A percentile compares a stretch with the other conserved stretches of the same genome.
phyloP scores from a whole-genome alignment of 37 sponge, comb jelly and placozoan species.

The Mnemiopsis leidyi region DNA sequence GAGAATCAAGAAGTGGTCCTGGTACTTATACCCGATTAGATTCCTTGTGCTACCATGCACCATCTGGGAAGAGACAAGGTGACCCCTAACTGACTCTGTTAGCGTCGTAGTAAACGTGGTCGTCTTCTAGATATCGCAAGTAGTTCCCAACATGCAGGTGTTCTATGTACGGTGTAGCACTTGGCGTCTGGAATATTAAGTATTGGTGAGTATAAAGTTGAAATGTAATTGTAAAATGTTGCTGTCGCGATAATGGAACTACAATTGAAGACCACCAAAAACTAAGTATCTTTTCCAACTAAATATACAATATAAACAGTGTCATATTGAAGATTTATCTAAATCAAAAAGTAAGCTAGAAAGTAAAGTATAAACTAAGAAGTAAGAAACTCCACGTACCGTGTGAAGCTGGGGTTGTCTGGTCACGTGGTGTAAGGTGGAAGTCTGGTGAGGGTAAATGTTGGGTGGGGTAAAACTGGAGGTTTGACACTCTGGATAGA shows the following conservation, averaged over 20 bases:
- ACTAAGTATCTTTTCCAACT: too few relatives aligned
- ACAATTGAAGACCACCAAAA: too few relatives aligned
- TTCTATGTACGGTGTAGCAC: background rate
- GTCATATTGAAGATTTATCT: too few relatives aligned
- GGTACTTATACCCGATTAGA: background rate
- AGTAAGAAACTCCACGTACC: background rate
- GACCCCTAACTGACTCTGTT: constrained; percentile 29
- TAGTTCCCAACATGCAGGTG: constrained; percentile 48
- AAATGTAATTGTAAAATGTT: too few relatives aligned
- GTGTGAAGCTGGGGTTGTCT: background rate
- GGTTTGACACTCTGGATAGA: constrained; percentile 8
- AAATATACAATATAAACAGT: too few relatives aligned
- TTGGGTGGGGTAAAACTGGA: background rate
- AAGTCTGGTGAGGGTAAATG: constrained; percentile 17
- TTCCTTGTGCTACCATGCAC: too few relatives aligned
- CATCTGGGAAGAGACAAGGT: too few relatives aligned
- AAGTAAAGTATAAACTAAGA: too few relatives aligned
- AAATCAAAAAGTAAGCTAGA: too few relatives aligned
- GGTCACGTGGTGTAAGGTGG: background rate
- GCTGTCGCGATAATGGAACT: too few relatives aligned
- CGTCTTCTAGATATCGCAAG: constrained; percentile 46
- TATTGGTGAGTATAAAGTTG: too few relatives aligned
- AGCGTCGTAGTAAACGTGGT: constrained; percentile 49
- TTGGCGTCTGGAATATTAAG: background rate
- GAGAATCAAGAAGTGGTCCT: too few relatives aligned